These are phyloP conservation scores for Dolichoris vasculosae DNA, from an alignment of 1,140 invertebrate genomes.

Conservation along the genomic window DNA sequence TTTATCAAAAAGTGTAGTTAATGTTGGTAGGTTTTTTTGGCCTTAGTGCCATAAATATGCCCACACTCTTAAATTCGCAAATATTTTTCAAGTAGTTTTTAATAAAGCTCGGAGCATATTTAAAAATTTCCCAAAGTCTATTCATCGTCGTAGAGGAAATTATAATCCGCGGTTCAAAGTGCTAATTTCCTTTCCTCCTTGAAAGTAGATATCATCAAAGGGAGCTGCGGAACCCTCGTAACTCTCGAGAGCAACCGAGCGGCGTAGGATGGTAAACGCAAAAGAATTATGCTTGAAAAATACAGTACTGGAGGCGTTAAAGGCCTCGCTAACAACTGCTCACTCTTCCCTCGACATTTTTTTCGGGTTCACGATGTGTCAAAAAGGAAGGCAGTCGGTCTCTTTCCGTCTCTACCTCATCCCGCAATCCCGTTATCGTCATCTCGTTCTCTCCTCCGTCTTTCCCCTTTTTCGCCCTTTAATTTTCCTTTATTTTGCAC, in stretches of 20 bases:
- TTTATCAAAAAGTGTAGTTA: too few species aligned
- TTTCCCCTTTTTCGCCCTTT: slow-evolving; percentile 44
- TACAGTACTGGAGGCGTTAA: slow-evolving; percentile 44
- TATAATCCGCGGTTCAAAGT: slow-evolving; percentile 28
- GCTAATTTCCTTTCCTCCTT: slow-evolving; percentile 33
- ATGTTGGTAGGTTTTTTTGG: too few species aligned
- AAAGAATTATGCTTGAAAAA: slow-evolving; percentile 35
- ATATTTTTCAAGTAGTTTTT: neutral
- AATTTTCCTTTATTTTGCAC: slow-evolving; percentile 51
- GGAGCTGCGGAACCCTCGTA: slow-evolving; percentile 8
- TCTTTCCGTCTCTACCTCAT: neutral
- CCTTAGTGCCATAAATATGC: neutral
- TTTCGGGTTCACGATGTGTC: slow-evolving; percentile 32
- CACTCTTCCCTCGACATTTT: slow-evolving; percentile 21
- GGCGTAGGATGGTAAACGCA: neutral
- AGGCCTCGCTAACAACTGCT: slow-evolving; percentile 41
- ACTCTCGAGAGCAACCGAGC: neutral
- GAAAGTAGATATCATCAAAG: slow-evolving; percentile 26
- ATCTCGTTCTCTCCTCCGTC: neutral
- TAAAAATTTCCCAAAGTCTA: neutral
- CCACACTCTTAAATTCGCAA: neutral
- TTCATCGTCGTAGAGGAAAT: slow-evolving; percentile 1
- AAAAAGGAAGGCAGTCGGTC: slow-evolving; percentile 8
- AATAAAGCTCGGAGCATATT: neutral
- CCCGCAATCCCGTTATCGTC: slow-evolving; percentile 12